Evolutionary conservation across 2,888 invertebrate genomes (phyloP).

Genomic region (Hedychridium roseum): DNA sequence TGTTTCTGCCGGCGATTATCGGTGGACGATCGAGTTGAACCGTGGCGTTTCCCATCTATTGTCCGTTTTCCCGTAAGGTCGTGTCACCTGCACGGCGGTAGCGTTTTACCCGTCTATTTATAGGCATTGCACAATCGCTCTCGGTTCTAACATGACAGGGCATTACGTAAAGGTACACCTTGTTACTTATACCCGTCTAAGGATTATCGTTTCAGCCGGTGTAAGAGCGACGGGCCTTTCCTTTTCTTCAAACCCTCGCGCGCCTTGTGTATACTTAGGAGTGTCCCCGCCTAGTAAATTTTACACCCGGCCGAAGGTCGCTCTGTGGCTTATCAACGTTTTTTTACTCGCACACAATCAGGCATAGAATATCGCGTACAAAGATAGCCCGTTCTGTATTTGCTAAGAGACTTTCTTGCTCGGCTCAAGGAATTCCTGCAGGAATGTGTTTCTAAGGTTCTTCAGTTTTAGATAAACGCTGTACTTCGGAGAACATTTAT

Average conservation of each 20-base stretch:
- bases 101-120: constrained; percentile 34
- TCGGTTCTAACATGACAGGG: constrained; percentile 30
- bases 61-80: constrained; percentile 1
- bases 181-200: constrained; percentile 31
- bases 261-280: not conserved
- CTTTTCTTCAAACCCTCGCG: not conserved
- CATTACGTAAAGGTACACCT: constrained; percentile 38
- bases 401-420: no score
- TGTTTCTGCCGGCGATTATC: not conserved
- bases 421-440: no score
- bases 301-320: constrained; percentile 17
- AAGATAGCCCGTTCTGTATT: no score
- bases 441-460: no score
- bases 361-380: no score
- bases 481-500: no score
- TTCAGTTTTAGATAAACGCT: no score
- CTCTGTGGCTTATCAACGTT: constrained; percentile 7
- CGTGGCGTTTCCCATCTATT: not conserved
- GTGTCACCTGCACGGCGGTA: constrained; percentile 12
- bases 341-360: no score
- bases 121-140: constrained; percentile 37
- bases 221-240: not conserved
- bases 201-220: constrained; percentile 33
- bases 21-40: not conserved
- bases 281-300: not conserved